phyloP scores from a whole-genome alignment of 1,140 invertebrate genomes.

The Paralvinella palmiformis region DNA sequence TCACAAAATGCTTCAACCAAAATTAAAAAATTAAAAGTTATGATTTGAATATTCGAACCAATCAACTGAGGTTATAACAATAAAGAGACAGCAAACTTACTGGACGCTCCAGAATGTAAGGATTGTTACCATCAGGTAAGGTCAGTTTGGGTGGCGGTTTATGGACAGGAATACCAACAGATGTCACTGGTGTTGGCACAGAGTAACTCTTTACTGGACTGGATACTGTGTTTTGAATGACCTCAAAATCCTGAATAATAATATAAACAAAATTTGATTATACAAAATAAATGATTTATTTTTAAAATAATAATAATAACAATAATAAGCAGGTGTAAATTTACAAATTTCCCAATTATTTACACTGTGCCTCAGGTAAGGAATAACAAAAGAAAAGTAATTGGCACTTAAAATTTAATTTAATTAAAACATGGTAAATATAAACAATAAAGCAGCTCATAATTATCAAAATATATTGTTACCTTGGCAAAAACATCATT shows the following conservation, averaged over 20 bases:
- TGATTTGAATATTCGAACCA: background rate
- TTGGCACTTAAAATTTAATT: background rate
- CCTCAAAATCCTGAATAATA: too few relatives aligned
- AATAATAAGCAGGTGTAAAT: background rate
- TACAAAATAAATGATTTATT: too few relatives aligned
- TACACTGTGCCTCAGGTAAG: background rate
- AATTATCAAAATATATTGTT: conserved; percentile 17
- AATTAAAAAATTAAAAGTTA: background rate
- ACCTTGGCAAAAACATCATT: conserved; percentile 27
- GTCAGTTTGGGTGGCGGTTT: background rate
- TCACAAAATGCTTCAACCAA: background rate
- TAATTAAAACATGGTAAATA: background rate
- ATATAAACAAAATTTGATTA: too few relatives aligned
- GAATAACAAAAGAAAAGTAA: background rate
- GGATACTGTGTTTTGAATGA: too few relatives aligned
- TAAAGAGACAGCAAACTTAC: background rate
- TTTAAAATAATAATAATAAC: too few relatives aligned
- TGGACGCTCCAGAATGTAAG: background rate
- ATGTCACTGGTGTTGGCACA: conserved; percentile 1
- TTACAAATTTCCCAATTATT: background rate
- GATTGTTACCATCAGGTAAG: background rate
- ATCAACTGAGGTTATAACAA: conserved; percentile 11
- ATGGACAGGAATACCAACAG: background rate
- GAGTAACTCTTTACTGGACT: conserved; percentile 9
- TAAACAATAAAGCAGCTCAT: background rate